Conservation (phyloP, 2,888 invertebrate species). For the Esperia sulphurella region DNA sequence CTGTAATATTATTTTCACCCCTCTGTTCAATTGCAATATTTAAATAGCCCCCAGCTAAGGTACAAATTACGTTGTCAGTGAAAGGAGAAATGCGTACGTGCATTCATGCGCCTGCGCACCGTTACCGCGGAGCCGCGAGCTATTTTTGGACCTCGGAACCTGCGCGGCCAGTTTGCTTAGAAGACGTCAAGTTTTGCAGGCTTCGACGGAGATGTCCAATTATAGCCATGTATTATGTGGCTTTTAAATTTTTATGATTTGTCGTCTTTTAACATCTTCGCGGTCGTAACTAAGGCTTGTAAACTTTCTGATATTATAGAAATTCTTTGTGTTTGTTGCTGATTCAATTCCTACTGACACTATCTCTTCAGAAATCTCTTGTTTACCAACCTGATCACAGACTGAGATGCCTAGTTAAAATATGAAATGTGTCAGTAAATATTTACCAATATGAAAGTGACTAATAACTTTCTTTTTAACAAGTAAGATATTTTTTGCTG, state of each 20-base stretch:
- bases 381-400: neutral
- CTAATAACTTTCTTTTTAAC: neutral
- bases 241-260: too few relatives aligned
- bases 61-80: constrained; percentile 47
- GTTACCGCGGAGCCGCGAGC: constrained; percentile 45
- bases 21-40: neutral
- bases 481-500: neutral
- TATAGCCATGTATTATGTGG: neutral
- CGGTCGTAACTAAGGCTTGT: too few relatives aligned
- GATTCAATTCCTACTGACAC: too few relatives aligned
- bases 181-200: neutral
- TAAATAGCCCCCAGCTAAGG: constrained; percentile 24
- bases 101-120: constrained; percentile 46
- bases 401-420: neutral
- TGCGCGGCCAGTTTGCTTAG: constrained; percentile 37
- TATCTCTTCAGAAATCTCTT: too few relatives aligned
- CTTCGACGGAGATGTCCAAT: neutral
- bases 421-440: too few relatives aligned
- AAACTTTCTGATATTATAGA: too few relatives aligned
- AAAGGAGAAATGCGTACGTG: constrained; percentile 66
- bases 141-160: constrained; percentile 65
- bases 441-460: neutral
- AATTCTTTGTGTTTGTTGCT: too few relatives aligned
- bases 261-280: too few relatives aligned
- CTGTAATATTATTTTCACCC: neutral